A percentile compares a stretch with the other conserved stretches of the same genome.
Evolutionary conservation across 1,140 invertebrate species (phyloP).

Genomic region (Matsumurasca onukii): DNA sequence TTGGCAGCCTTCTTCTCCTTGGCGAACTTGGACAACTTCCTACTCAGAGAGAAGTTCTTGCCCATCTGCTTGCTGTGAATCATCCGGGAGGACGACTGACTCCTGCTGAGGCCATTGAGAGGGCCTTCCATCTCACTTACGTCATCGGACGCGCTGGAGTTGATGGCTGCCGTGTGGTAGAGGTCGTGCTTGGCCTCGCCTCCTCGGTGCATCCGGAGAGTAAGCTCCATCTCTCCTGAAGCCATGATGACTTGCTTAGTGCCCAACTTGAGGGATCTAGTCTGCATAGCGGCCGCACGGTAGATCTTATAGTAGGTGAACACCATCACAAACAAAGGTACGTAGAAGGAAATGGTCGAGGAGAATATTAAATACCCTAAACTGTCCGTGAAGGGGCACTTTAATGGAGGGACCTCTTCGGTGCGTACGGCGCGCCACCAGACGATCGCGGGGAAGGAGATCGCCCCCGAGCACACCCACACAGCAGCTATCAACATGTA

Average conservation of each 20-base stretch:
- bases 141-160: constrained; percentile 49
- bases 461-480: constrained; percentile 92
- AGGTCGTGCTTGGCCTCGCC: constrained; percentile 51
- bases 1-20: constrained; percentile 97
- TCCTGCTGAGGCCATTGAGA: constrained; percentile 68
- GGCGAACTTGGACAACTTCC: constrained; percentile 89
- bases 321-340: constrained; percentile 97
- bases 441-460: constrained; percentile 94
- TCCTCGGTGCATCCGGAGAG: constrained; percentile 85
- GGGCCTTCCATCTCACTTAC: constrained; percentile 50
- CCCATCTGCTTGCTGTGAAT: constrained; percentile 54
- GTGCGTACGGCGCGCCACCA: constrained; percentile 86
- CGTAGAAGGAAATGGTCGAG: constrained; percentile 96
- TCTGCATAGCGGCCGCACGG: constrained; percentile 90
- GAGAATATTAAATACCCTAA: constrained; percentile 90
- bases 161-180: constrained; percentile 45
- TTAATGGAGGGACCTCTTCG: constrained; percentile 70
- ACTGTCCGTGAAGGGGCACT: constrained; percentile 93
- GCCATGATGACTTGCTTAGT: constrained; percentile 83
- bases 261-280: constrained; percentile 82
- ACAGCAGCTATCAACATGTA: constrained; percentile 86
- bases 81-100: constrained; percentile 56
- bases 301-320: constrained; percentile 96
- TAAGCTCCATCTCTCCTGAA: constrained; percentile 79
- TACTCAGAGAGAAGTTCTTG: constrained; percentile 86